Evolutionary conservation across 1,140 invertebrate species (phyloP), one percentile per base, ranked within the genome.

Genomic region (Oryctes rhinoceros): DNA sequence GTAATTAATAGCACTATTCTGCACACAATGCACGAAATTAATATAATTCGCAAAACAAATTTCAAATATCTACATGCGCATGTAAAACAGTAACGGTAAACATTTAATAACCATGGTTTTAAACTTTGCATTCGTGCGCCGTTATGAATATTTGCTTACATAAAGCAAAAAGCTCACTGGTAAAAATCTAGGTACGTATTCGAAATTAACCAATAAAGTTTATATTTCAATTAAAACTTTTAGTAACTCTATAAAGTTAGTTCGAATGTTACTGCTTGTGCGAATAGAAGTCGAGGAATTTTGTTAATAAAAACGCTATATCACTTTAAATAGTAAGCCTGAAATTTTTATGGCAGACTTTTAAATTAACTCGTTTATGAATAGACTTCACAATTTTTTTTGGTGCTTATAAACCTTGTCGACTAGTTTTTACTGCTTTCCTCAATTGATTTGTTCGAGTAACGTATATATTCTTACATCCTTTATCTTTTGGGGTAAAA

Each of bases 211-310:
- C 20, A 10, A 67, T 67, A 67, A 67, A 67, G 49, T 20, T 67
- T 24, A 18, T 13, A 24, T 67, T 67, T 67, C 65, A 67, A 24
- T 67, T 67, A 67, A 67, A 67, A 67, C 65, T 67, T 67, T 67
- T 18, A 67, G 18, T 67, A 67, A 35, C 7, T 24, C 4, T 37
- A 35, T 71, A 20, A 71, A 35, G 9, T 71, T 24, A 24, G 18
- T 71, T 24, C 7, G 7, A 44, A 44, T 44, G 39, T 0, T 44
- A 44, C 39, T 44, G 39, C 39, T 44, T 24, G 24, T 71, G 18
- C 35, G 5, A 71, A 71, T 71, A 71, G 35, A 71, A 7, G 7
- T 10, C 5, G 10, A 37, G 24, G n/a, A 44, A 44, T 44, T 44
- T 44, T 44, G 39, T 44, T 44, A 44, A 3, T 44, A 44, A 44